Base-by-base conservation (phyloP, 1,140 invertebrate species). In the Nomia melanderi region DNA sequence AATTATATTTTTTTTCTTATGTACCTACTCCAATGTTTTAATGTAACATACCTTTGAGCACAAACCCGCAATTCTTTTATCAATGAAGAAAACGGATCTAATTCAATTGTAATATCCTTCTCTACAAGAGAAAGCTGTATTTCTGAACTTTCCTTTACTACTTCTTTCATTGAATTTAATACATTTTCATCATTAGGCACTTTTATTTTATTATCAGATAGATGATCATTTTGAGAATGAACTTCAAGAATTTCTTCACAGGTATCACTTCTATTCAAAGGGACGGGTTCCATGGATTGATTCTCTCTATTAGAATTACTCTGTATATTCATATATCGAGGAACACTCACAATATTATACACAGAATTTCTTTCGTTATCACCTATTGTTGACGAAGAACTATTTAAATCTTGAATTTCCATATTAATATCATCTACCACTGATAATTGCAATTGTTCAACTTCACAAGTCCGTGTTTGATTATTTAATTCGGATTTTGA, bases 1-100 rank as follows among this genome's bases (percentile, higher is more conserved):
- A 64, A 39, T 53, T 39, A 50, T 8, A 50, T n/a, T n/a, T 50
- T 50, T n/a, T 50, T 54, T 44, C n/a, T 59, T 41, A 60, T 73
- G 4, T 70, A 77, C 36, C 33, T 33, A n/a, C 5, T 60, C 12
- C 41, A 41, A 62, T 14, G 0, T 4, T 39, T 62, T 39, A 6
- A 25, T 56, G 54, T 25, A 0, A 1, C 39, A 12, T 81, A 83
- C 82, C 86, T 83, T 81, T 72, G 53, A 11, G 67, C 60, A 60
- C 47, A 11, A 12, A 41, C 27, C 53, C 73, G 78, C 25, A 89
- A 62, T 56, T 75, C 76, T 31, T 81, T 62, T 11, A 54, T 54
- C 31, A 88, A 47, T 1, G 2, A 54, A 63, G 57, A 39, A 77
- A 88, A 87, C 1, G 67, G 63, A 62, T 82, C 39, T 33, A 73